Evolutionary conservation across 2,888 invertebrate species (phyloP), one percentile per base, ranked within the genome.

Genomic region (Lasioglossum figueresi): DNA sequence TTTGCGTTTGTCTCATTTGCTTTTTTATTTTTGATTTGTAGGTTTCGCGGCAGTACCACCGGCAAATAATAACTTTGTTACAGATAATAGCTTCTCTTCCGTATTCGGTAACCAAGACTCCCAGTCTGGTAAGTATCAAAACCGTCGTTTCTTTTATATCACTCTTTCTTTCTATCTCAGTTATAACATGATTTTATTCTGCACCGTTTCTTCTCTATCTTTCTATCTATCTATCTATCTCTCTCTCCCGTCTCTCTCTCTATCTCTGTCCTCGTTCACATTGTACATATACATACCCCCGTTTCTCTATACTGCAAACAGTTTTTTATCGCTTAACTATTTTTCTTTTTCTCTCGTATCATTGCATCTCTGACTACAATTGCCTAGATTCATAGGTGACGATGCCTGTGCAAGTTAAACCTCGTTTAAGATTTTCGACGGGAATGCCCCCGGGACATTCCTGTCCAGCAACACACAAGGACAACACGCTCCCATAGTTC

Each of bases 51-150:
- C 92, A 89, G 92, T 92, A 93, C 93, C 93, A 86, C 93, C 95
- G 87, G 94, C 95, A 92, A 95, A 95, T 95, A 96, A 95, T 95
- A 96, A 96, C 92, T 98, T 98, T 96, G 98, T 98, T 94, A 97
- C 98, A 94, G 98, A 98, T 95, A 98, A 97, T 95, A 97, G 97
- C 96, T 98, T 98, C 96, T 97, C 97, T 94, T 97, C 98, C 93
- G 98, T 98, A 92, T 98, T 98, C 96, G 98, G 98, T 95, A 97
- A 96, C 95, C 95, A 95, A 90, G 95, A 95, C 71, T 93, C 93
- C 80, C 94, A 94, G 86, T 85, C 94, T 82, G 92, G 95, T 95
- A 91, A 95, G 95, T 94, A 87, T 79, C 40, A 68, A 23, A 68
- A 37, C 23, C 66, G 4, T 68, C 19, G 34, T 68, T 3, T 10